Percentiles rank a stretch among this genome's conserved stretches.
These are phyloP conservation scores for Napeogenes sylphis DNA, from an alignment of 2,888 invertebrate species.

Conservation along the genomic window DNA sequence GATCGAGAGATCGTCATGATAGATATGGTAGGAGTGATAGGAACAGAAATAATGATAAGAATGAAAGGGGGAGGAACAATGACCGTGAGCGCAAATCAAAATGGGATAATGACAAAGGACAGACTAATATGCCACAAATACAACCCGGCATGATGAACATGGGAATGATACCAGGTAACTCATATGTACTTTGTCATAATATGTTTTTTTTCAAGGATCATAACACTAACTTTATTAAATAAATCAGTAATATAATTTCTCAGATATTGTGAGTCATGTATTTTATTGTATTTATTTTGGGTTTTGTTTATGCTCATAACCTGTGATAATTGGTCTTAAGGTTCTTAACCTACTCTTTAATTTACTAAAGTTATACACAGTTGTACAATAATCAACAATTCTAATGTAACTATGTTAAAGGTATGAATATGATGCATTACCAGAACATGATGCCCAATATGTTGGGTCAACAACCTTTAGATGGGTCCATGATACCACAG, in stretches of 20 bases:
- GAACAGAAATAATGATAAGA: conserved; percentile 29
- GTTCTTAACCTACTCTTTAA: too few species aligned
- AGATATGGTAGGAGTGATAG: conserved; percentile 27
- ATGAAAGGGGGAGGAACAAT: conserved; percentile 30
- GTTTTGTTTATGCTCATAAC: too few species aligned
- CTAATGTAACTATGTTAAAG: conserved; percentile 27
- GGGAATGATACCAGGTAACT: conserved; percentile 46
- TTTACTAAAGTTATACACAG: too few species aligned
- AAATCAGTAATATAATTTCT: too few species aligned
- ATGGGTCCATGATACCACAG: conserved; percentile 44
- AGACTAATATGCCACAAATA: conserved; percentile 6
- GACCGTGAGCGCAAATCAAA: conserved; percentile 37
- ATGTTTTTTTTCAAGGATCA: too few species aligned
- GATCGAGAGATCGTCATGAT: conserved; percentile 36
- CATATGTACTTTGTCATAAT: background rate
- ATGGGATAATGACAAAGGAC: conserved; percentile 38
- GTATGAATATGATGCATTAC: conserved; percentile 42
- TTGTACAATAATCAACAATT: background rate
- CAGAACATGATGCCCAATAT: conserved; percentile 27
- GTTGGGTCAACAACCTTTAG: conserved; percentile 18
- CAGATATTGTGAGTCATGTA: too few species aligned
- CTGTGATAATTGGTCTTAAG: too few species aligned
- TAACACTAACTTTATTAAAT: too few species aligned
- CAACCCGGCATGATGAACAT: conserved; percentile 22
- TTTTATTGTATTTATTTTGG: too few species aligned